Evolutionary conservation across 1,140 invertebrate species (phyloP).

Genomic region (Dendroctonus valens): DNA sequence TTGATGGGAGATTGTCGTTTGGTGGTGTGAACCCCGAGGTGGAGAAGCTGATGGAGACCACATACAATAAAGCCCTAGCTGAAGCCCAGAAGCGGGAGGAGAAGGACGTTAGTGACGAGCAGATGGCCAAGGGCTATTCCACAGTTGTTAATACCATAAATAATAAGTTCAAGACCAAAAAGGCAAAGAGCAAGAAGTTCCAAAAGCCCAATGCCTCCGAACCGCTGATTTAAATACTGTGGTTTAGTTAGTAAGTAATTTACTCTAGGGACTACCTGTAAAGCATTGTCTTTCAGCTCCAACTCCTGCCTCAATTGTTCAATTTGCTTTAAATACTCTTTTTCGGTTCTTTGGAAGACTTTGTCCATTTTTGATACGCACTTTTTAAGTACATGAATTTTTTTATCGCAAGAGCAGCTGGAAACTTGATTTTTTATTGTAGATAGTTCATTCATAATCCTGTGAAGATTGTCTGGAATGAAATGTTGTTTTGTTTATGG

Average conservation of each 20-base stretch:
- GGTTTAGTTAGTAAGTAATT: neutral
- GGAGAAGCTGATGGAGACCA: slow-evolving; percentile 67
- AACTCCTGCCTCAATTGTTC: slow-evolving; percentile 35
- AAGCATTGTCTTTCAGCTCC: slow-evolving; percentile 31
- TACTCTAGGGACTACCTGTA: slow-evolving; percentile 21
- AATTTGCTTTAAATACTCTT: slow-evolving; percentile 37
- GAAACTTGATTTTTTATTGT: slow-evolving; percentile 28
- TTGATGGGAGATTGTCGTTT: slow-evolving; percentile 80
- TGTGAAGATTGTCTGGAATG: slow-evolving; percentile 2
- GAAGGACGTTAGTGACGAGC: slow-evolving; percentile 67
- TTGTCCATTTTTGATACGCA: slow-evolving; percentile 41
- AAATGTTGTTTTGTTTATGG: neutral
- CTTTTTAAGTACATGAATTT: slow-evolving; percentile 33
- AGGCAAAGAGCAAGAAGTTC: slow-evolving; percentile 41
- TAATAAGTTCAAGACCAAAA: slow-evolving; percentile 50
- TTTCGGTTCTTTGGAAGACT: slow-evolving; percentile 36
- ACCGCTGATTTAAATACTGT: neutral
- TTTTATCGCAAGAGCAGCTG: slow-evolving; percentile 26
- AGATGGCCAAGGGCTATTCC: slow-evolving; percentile 62
- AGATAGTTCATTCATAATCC: slow-evolving; percentile 35
- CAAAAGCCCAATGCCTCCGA: slow-evolving; percentile 26
- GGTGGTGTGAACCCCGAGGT: slow-evolving; percentile 88
- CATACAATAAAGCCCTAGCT: slow-evolving; percentile 53
- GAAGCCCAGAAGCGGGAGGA: slow-evolving; percentile 53
- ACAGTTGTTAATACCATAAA: slow-evolving; percentile 51